A percentile compares a stretch with the other conserved stretches of the same genome.
phyloP scores from a whole-genome alignment of 2,888 invertebrate species.

The Tromatobia lineatoria region DNA sequence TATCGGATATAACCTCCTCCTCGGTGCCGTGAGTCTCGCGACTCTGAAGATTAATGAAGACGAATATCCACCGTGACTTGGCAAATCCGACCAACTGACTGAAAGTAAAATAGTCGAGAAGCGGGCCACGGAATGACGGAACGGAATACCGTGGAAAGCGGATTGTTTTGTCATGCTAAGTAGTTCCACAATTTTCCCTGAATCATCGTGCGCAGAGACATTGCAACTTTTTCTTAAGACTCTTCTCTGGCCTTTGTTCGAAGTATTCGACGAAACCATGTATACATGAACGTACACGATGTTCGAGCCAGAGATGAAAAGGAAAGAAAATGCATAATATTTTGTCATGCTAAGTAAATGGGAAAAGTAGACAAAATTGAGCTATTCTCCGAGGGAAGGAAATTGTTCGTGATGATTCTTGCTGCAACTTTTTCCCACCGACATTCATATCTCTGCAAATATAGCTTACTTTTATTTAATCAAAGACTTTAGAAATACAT shows the following conservation, averaged over 20 bases:
- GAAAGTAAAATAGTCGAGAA: slow-evolving; percentile 29
- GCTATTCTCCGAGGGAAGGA: not conserved
- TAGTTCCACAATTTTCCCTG: slow-evolving; percentile 26
- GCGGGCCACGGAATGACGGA: not conserved
- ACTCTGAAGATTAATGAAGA: slow-evolving; percentile 57
- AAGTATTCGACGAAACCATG: not conserved
- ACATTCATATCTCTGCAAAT: no score
- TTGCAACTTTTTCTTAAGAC: not conserved
- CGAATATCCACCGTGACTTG: slow-evolving; percentile 51
- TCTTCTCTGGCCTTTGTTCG: not conserved
- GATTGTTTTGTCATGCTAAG: slow-evolving; percentile 42
- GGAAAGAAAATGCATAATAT: not conserved
- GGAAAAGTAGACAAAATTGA: not conserved
- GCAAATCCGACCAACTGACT: slow-evolving; percentile 23
- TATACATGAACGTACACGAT: not conserved
- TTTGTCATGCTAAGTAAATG: slow-evolving; percentile 3
- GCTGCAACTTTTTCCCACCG: not conserved
- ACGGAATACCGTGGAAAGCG: slow-evolving; percentile 5
- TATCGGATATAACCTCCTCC: slow-evolving; percentile 40
- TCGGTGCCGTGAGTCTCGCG: slow-evolving; percentile 22
- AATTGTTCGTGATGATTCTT: not conserved
- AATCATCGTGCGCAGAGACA: not conserved
- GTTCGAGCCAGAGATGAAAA: not conserved
- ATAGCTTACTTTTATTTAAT: no score
- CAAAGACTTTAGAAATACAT: no score